phyloP scores from a whole-genome alignment of 1,140 invertebrate species.

The Pseudomyrmex concolor region DNA sequence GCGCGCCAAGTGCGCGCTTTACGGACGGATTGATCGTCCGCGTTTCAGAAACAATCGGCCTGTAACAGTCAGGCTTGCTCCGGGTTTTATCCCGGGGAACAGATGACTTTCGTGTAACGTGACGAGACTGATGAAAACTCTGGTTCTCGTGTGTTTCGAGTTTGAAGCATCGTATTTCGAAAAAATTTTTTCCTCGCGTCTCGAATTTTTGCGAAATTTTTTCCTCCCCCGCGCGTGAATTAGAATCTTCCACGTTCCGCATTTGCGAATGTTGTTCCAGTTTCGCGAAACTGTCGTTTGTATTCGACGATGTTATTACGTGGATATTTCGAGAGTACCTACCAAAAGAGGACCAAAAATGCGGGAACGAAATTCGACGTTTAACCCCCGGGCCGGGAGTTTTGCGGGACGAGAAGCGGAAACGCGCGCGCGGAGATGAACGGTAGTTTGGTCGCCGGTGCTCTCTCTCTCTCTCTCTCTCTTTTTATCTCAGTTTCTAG shows the following conservation, averaged over 20 bases:
- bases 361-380: slow-evolving; percentile 67
- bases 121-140: too few relatives aligned
- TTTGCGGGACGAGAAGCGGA: slow-evolving; percentile 32
- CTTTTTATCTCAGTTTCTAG: slow-evolving; percentile 50
- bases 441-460: slow-evolving; percentile 2
- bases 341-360: slow-evolving; percentile 8
- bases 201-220: too few relatives aligned
- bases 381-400: slow-evolving; percentile 34
- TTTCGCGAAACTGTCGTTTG: slow-evolving; percentile 21
- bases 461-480: slow-evolving; percentile 18
- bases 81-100: not conserved
- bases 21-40: slow-evolving; percentile 30
- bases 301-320: not conserved
- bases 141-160: not conserved
- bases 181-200: too few relatives aligned
- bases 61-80: not conserved
- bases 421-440: slow-evolving; percentile 38
- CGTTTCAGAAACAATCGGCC: slow-evolving; percentile 32
- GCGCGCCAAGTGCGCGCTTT: slow-evolving; percentile 48
- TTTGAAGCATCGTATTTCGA: too few relatives aligned
- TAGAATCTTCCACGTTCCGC: slow-evolving; percentile 4
- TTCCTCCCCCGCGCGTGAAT: too few relatives aligned
- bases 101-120: not conserved
- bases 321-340: slow-evolving; percentile 14
- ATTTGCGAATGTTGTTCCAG: slow-evolving; percentile 4